Conservation (phyloP, 2,113 vertebrate species). For the Phaethon lepturus region DNA sequence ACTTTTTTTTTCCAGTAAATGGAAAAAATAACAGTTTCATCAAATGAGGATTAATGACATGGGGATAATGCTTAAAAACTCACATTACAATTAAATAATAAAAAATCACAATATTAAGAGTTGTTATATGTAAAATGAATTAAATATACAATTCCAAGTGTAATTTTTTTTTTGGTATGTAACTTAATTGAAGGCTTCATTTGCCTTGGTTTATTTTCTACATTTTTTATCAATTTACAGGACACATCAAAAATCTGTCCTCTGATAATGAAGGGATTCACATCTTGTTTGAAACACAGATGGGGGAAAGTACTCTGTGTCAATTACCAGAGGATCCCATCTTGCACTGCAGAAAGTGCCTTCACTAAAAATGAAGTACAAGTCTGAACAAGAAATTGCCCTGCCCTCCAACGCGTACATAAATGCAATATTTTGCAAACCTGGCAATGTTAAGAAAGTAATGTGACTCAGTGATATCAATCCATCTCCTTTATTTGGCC, state of each 20-base stretch:
- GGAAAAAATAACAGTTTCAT: not conserved
- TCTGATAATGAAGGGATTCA: not conserved
- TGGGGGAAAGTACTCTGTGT: not conserved
- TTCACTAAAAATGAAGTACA: not conserved
- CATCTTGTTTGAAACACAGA: not conserved
- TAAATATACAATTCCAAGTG: not conserved
- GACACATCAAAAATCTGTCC: not conserved
- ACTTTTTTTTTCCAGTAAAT: not conserved
- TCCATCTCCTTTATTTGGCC: not conserved
- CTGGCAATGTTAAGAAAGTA: not conserved
- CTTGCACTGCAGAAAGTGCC: not conserved
- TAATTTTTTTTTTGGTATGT: not conserved
- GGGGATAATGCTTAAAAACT: not conserved
- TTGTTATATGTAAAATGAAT: not conserved
- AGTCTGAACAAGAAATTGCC: conserved; percentile 4
- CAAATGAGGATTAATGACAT: not conserved
- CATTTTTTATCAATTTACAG: not conserved
- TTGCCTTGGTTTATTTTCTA: not conserved
- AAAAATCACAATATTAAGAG: not conserved
- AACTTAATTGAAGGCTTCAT: not conserved
- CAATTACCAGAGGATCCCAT: not conserved
- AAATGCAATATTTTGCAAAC: not conserved
- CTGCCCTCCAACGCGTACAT: not conserved
- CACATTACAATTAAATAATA: not conserved
- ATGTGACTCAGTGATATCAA: not conserved